Evolutionary conservation across 2,113 vertebrate genomes (phyloP).

Genomic region (Poeciliopsis occidentalis): DNA sequence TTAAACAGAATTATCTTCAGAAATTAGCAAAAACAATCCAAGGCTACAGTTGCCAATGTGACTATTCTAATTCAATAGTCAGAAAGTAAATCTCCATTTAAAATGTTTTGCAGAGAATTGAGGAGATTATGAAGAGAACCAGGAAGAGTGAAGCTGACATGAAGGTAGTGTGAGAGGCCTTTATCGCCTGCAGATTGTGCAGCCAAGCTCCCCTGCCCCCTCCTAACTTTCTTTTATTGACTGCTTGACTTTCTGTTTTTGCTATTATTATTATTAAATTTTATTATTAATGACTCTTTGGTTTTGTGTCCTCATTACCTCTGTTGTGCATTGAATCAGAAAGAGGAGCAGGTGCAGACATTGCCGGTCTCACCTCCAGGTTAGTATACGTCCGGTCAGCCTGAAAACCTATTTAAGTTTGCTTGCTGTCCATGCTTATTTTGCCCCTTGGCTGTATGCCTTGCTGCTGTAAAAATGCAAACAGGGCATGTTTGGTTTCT

Average conservation of each 20-base stretch:
- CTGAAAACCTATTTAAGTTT: conserved; percentile 28
- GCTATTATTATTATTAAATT: conserved; percentile 71
- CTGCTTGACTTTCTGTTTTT: conserved; percentile 41
- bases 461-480: conserved; percentile 57
- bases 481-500: conserved; percentile 44
- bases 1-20: background rate
- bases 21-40: background rate
- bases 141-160: conserved; percentile 88
- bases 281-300: conserved; percentile 58
- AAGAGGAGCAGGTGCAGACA: conserved; percentile 70
- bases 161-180: conserved; percentile 86
- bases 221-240: conserved; percentile 32
- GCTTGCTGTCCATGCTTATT: conserved; percentile 49
- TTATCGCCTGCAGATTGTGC: conserved; percentile 45
- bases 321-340: conserved; percentile 69
- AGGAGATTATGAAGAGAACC: conserved; percentile 99
- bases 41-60: background rate
- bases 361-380: conserved; percentile 66
- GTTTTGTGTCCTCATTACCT: conserved; percentile 72
- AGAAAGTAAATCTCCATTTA: background rate
- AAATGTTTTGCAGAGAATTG: conserved; percentile 88
- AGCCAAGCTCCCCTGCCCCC: background rate
- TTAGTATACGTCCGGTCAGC: conserved; percentile 55
- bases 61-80: background rate
- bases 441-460: conserved; percentile 31